Evolutionary conservation across 1,140 invertebrate genomes (phyloP), one percentile per base, ranked within the genome.

Genomic region (Euura saliciscinereae): DNA sequence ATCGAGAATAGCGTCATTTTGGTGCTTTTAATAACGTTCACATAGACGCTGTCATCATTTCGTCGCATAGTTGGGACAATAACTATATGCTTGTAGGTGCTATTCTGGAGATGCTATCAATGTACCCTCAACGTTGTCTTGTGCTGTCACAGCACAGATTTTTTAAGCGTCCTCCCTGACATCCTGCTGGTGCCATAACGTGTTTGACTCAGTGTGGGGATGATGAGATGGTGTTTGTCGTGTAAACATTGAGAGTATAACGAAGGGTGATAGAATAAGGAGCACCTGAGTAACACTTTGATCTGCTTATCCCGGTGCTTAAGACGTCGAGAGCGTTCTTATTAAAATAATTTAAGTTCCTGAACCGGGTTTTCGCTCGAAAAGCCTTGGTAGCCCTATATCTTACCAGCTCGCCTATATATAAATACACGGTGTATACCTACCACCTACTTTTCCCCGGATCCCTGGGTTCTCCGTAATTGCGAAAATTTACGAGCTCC

Each of bases 331-430:
- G 28, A 28, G 72, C 73, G 73, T 73, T 71, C 76, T 83, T 82
- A 83, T 82, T 81, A 81, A 83, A 81, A 83, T 82, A 80, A 82
- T 82, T 79, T 78, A 76, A 75, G 69, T 73, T 70, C 67, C 64
- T 45, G 3, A 28, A 28, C 70, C n/a, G 28, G n/a, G 71, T 66
- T 13, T 64, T 65, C 46, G 7, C 13, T 45, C 51, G 51, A 59
- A 51, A 59, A n/a, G 8, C 13, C 13, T n/a, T n/a, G 13, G 8
- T n/a, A 59, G 51, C 51, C 51, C 2, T 59, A 59, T 59, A n/a
- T 59, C 10, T 59, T 59, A 59, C 28, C 28, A 28, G 28, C 28
- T 28, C 13, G 13, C 51, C 0, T 59, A 11, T 51, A 7, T 59
- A 59, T 59, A 59, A 59, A 59, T 59, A 59, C 51, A 11, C 13